Evolutionary conservation across 2,888 invertebrate genomes (phyloP), one percentile per base, ranked within the genome.

Genomic region (Volucella inflata): DNA sequence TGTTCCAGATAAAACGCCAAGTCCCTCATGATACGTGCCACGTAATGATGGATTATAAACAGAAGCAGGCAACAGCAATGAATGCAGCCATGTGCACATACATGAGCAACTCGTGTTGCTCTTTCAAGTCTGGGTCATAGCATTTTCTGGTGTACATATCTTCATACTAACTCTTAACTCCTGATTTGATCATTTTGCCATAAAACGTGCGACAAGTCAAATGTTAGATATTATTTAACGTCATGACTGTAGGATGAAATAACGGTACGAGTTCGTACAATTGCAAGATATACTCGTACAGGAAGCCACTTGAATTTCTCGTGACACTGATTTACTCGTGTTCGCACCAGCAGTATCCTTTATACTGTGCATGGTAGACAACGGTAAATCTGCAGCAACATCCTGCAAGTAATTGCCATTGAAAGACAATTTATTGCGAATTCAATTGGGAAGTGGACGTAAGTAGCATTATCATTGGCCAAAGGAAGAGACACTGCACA

Each of bases 381-480:
- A n/a, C 11, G 21, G 55, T 17, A 17, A 2, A 68, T 74, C n/a
- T 57, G 55, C 30, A 16, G 70, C 57, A 84, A 71, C 74, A 70
- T 75, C 75, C 74, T 84, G 84, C 74, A 84, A 79, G 75, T 84
- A 79, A 79, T 79, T 84, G 83, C 79, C 75, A 75, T 70, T 84
- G 70, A 79, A 68, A 57, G 50, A 42, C 70, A 79, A 84, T 84
- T 79, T 79, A 84, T 84, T 80, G 70, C 74, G 50, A 79, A 70
- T 65, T 84, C 80, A 80, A 84, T 80, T 84, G 64, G 62, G 57
- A 65, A 75, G 53, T 53, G 78, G 55, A 57, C 70, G 42, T 53
- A 70, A 65, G 80, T 70, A 70, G 80, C 59, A 80, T 80, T 75
- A 65, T 59, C 74, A n/a, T 70, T 70, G 70, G 46, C 51, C 60